A percentile compares a stretch with the other conserved stretches of the same genome.
These are phyloP conservation scores for Donacobius atricapilla DNA, from an alignment of 2,113 vertebrate genomes.

Conservation along the genomic window DNA sequence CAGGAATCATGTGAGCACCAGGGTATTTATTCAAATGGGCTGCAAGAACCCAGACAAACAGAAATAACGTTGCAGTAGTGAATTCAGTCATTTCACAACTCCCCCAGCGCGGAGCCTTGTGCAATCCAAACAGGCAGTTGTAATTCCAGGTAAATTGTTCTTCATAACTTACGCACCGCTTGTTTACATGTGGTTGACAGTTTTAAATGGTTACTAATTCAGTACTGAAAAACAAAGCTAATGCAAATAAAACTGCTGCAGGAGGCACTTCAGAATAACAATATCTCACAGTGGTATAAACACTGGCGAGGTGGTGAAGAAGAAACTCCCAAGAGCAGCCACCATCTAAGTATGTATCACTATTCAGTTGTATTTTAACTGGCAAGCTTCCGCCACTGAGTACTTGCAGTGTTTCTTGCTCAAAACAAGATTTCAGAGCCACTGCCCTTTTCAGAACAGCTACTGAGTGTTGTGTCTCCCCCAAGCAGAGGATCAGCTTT, in stretches of 20 bases:
- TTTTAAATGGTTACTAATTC: slow-evolving; percentile 49
- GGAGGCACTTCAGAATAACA: slow-evolving; percentile 4
- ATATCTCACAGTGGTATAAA: background rate
- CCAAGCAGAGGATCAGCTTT: background rate
- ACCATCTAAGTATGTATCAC: background rate
- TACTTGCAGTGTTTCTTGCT: background rate
- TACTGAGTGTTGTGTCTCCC: background rate
- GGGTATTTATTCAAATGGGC: background rate
- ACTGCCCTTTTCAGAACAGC: background rate
- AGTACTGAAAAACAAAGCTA: slow-evolving; percentile 32
- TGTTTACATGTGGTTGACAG: slow-evolving; percentile 30
- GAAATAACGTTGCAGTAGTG: background rate
- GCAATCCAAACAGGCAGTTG: background rate
- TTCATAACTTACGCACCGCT: background rate
- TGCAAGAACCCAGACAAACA: background rate
- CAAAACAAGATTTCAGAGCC: background rate
- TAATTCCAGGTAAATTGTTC: slow-evolving; percentile 12
- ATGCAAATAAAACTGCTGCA: slow-evolving; percentile 23
- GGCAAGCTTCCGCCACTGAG: background rate
- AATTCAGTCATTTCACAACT: background rate
- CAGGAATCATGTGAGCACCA: background rate
- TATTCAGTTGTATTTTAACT: background rate
- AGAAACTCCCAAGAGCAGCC: background rate
- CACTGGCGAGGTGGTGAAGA: background rate
- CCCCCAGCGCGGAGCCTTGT: rapidly evolving